phyloP scores from a whole-genome alignment of 2,888 invertebrate genomes.

The Drosophila percnosoma region DNA sequence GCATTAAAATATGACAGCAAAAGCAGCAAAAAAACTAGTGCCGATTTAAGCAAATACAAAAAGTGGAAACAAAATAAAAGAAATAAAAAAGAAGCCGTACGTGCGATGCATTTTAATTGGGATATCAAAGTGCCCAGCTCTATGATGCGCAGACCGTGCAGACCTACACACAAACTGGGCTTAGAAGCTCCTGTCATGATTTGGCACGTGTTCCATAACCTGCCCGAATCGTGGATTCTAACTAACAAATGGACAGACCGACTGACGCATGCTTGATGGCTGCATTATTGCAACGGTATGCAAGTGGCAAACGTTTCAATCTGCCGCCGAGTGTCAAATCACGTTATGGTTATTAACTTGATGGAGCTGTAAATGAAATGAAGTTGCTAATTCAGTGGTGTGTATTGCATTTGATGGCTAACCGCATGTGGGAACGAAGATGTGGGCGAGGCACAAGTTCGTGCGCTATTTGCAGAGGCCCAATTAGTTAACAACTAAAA shows the following conservation, averaged over 20 bases:
- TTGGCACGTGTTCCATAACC: constrained; percentile 60
- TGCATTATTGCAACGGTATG: constrained; percentile 19
- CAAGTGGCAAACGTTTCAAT: constrained; percentile 49
- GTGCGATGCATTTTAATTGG: constrained; percentile 60
- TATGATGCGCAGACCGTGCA: constrained; percentile 22
- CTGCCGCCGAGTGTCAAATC: constrained; percentile 45
- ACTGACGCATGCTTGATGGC: constrained; percentile 13
- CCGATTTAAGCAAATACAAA: constrained; percentile 50
- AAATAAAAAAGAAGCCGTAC: constrained; percentile 27
- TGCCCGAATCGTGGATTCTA: constrained; percentile 40
- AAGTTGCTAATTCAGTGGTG: constrained; percentile 47
- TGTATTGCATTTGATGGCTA: constrained; percentile 22
- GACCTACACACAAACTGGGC: constrained; percentile 32
- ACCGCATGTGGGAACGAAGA: not conserved
- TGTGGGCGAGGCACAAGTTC: constrained; percentile 14
- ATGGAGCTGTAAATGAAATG: constrained; percentile 57
- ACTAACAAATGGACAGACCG: constrained; percentile 33
- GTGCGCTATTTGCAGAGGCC: constrained; percentile 15
- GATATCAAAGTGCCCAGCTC: constrained; percentile 38
- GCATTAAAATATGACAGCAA: constrained; percentile 71
- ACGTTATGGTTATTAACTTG: constrained; percentile 57
- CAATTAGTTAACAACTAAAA: constrained; percentile 61
- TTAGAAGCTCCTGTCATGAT: constrained; percentile 50
- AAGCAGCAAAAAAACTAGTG: constrained; percentile 59
- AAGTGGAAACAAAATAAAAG: not conserved